Evolutionary conservation across 2,797 vertebrate species (phyloP), one percentile per base, ranked within the genome.

Genomic region (Neosilurus mollespiculum): DNA sequence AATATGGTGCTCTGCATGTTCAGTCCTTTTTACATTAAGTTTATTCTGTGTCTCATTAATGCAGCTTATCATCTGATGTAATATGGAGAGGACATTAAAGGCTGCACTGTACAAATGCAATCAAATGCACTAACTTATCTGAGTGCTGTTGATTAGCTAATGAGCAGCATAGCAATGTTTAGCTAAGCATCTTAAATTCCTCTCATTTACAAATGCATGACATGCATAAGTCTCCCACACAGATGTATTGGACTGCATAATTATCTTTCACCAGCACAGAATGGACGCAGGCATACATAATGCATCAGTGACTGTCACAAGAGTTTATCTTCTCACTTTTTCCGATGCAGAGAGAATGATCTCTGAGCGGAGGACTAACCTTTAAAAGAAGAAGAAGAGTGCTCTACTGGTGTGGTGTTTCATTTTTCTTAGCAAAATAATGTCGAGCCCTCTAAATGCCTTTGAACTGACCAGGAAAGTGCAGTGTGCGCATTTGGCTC

Each of bases 241-340:
- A 87, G 77, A 82, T 86, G 75, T 83, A 84, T 80, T 77, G 81
- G 79, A 79, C 81, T 84, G 61, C 85, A 81, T 82, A 88, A 90
- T 85, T 87, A 76, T 80, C 56, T 86, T 85, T 83, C 83, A 59
- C 66, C 71, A 83, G 84, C 64, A 81, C 70, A 86, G 83, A 85
- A 84, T 61, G 59, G 56, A 77, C 72, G 66, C 71, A 49, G 73
- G 43, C n/a, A 88, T 91, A 81, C 86, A 89, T 89, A 87, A 89
- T 86, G 87, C 84, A 89, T 88, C 51, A 71, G 51, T 78, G 80
- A 82, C 87, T 89, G 87, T 89, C 89, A 82, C 76, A 81, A 86
- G 86, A 83, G 86, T 87, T 89, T 88, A 88, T 86, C 81, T 81
- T 81, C 80, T 82, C 78, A 67, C 80, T 82, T 85, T 85, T 71